These are phyloP conservation scores for Petrocephalus microphthalmus DNA, from an alignment of 2,113 vertebrate genomes.

Conservation along the genomic window DNA sequence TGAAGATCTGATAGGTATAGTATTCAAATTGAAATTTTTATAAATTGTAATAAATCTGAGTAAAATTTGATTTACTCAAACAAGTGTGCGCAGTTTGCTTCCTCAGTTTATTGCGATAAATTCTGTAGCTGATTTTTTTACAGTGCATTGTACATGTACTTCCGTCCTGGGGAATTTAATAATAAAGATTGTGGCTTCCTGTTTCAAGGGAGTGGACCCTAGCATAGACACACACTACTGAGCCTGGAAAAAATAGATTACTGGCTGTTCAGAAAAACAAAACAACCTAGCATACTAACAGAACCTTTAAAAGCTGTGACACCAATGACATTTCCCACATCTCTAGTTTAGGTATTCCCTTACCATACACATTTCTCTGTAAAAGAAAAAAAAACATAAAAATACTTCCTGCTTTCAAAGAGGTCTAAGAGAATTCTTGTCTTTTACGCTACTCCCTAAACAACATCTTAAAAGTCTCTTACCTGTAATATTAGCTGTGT, in stretches of 20 bases:
- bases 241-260: conserved; percentile 81
- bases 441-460: background rate
- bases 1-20: no score
- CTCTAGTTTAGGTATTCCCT: background rate
- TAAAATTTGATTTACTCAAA: background rate
- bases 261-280: conserved; percentile 59
- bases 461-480: background rate
- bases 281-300: conserved; percentile 45
- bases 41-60: no score
- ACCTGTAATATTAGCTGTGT: background rate
- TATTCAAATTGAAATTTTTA: no score
- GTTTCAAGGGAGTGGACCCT: conserved; percentile 71
- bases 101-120: background rate
- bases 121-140: conserved; percentile 36
- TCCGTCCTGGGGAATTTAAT: conserved; percentile 76
- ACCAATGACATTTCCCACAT: background rate
- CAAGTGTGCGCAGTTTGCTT: background rate
- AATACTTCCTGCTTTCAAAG: background rate
- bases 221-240: conserved; percentile 63
- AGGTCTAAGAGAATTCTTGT: background rate
- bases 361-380: background rate
- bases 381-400: background rate
- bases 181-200: conserved; percentile 82
- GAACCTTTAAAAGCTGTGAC: background rate
- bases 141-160: conserved; percentile 64